Evolutionary conservation across 2,797 vertebrate species (phyloP).

Genomic region (Argya squamiceps): DNA sequence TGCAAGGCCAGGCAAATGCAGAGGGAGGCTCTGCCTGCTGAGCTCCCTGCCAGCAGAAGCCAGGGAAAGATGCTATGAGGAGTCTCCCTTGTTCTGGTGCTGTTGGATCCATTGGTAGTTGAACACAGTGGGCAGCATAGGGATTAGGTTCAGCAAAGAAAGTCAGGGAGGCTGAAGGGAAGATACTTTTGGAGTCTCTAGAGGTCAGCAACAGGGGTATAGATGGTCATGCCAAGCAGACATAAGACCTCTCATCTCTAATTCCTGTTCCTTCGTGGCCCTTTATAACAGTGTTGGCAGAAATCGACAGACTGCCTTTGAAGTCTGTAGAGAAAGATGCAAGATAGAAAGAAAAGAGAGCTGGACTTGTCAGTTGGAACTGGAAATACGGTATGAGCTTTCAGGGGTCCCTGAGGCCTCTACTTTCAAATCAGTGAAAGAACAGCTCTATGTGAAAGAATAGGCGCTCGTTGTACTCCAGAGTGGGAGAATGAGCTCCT

Average conservation of each 20-base stretch:
- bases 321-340: conserved; percentile 7
- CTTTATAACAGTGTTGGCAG: not conserved
- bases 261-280: not conserved
- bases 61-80: not conserved
- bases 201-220: not conserved
- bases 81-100: not conserved
- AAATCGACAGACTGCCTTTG: not conserved
- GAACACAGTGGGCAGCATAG: fast-evolving
- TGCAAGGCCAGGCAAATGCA: fast-evolving
- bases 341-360: conserved; percentile 19
- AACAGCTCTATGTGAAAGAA: not conserved
- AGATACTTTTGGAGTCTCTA: not conserved
- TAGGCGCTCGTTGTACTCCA: not conserved
- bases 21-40: not conserved
- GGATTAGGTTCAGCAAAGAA: not conserved
- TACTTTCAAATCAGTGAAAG: conserved; percentile 31
- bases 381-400: conserved; percentile 4
- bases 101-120: fast-evolving
- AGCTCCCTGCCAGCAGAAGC: not conserved
- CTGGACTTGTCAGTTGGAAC: conserved; percentile 3
- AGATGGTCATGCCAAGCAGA: not conserved
- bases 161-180: not conserved
- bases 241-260: not conserved
- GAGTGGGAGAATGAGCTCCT: conserved; percentile 24
- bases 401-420: conserved; percentile 14